These are phyloP conservation scores for Himalopsyche phryganea DNA, from an alignment of 1,140 invertebrate species.

Conservation along the genomic window DNA sequence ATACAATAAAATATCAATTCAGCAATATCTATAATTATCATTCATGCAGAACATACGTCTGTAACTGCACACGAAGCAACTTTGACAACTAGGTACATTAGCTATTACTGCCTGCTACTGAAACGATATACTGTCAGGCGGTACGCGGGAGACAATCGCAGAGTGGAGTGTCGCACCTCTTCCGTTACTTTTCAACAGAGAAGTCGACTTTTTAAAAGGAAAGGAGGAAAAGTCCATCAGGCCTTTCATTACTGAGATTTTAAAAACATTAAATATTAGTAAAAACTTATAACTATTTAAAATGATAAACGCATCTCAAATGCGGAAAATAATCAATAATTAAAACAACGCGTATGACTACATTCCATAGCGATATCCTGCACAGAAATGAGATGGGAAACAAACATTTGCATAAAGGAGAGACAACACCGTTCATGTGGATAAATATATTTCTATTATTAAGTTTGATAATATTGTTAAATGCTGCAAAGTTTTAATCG, in stretches of 20 bases:
- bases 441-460: not conserved
- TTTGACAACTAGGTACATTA: slow-evolving; percentile 34
- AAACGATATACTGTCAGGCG: slow-evolving; percentile 20
- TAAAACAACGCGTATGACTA: not conserved
- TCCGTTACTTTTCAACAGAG: not conserved
- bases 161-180: not conserved
- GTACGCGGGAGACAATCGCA: slow-evolving; percentile 1
- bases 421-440: not conserved
- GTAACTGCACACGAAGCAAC: slow-evolving; percentile 31
- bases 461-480: too few species aligned
- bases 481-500: too few species aligned
- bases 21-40: slow-evolving; percentile 31
- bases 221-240: too few species aligned
- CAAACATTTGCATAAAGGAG: not conserved
- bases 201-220: too few species aligned
- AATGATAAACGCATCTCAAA: not conserved
- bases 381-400: not conserved
- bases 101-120: slow-evolving; percentile 25
- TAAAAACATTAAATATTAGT: too few species aligned
- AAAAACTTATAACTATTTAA: not conserved
- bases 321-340: not conserved
- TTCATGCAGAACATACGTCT: slow-evolving; percentile 23
- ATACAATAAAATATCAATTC: slow-evolving; percentile 34
- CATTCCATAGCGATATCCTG: not conserved
- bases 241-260: too few species aligned